Evolutionary conservation across 2,888 invertebrate genomes (phyloP).

Genomic region (Eupeodes luniger): DNA sequence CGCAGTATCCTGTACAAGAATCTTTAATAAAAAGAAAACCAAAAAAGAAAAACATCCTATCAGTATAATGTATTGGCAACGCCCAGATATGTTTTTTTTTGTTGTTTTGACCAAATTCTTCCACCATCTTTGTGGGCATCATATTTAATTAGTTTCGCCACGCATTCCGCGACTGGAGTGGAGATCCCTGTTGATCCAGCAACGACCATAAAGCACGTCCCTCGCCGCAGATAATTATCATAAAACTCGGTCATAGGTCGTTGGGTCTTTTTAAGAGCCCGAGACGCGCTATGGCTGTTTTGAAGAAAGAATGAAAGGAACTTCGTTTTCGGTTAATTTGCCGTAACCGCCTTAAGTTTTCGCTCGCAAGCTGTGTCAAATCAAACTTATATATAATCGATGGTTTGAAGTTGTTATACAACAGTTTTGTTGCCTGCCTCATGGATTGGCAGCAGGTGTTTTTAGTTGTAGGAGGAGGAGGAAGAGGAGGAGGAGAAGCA

Average conservation of each 20-base stretch:
- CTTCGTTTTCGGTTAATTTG: slow-evolving; percentile 64
- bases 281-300: slow-evolving; percentile 2
- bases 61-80: slow-evolving; percentile 64
- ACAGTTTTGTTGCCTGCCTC: slow-evolving; percentile 2
- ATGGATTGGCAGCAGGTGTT: slow-evolving; percentile 62
- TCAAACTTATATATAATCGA: slow-evolving; percentile 68
- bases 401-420: slow-evolving; percentile 39
- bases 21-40: slow-evolving; percentile 10
- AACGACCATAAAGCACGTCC: slow-evolving; percentile 66
- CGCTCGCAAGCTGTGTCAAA: slow-evolving; percentile 75
- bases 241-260: slow-evolving; percentile 76
- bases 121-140: slow-evolving; percentile 32
- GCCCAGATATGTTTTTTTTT: slow-evolving; percentile 34
- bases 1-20: slow-evolving; percentile 27
- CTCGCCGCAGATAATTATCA: slow-evolving; percentile 74
- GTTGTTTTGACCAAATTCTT: slow-evolving; percentile 17
- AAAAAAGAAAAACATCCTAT: slow-evolving; percentile 56
- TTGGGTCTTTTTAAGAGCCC: slow-evolving; percentile 53
- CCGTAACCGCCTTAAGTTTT: slow-evolving; percentile 70
- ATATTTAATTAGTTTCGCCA: slow-evolving; percentile 74
- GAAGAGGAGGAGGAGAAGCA: not conserved
- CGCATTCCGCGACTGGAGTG: slow-evolving; percentile 47
- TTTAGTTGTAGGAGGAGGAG: not conserved
- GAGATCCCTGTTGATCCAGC: slow-evolving; percentile 49
- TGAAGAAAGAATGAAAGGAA: not conserved